Conservation (phyloP, 2,797 vertebrate species). For the Sebastes itinus region DNA sequence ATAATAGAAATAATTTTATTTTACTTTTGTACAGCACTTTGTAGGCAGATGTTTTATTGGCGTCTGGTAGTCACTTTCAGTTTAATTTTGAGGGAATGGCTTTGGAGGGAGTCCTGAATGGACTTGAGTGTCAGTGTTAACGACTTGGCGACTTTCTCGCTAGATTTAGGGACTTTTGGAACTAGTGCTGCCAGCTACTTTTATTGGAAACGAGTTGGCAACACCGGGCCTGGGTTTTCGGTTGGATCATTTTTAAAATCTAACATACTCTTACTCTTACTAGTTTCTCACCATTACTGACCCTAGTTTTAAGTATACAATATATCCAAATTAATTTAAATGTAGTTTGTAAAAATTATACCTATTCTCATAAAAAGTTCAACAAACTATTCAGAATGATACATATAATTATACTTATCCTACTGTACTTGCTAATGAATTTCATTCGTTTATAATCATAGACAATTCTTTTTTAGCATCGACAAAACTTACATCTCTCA, state of each 20-base stretch:
- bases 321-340: not conserved
- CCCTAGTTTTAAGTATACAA: not conserved
- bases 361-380: not conserved
- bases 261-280: accelerated
- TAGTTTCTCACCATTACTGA: not conserved
- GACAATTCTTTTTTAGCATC: not conserved
- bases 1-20: no score
- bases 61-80: no score
- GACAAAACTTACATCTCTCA: no score
- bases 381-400: not conserved
- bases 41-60: no score
- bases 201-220: not conserved
- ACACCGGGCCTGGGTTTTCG: not conserved
- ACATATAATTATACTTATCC: not conserved
- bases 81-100: no score
- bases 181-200: no score
- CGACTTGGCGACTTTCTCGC: not conserved
- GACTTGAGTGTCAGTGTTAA: no score
- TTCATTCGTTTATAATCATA: not conserved
- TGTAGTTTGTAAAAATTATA: not conserved
- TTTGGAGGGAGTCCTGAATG: no score
- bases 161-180: not conserved
- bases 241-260: not conserved
- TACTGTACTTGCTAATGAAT: not conserved
- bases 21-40: no score